Conservation (phyloP, 2,113 vertebrate species). For the Patagioenas fasciata region DNA sequence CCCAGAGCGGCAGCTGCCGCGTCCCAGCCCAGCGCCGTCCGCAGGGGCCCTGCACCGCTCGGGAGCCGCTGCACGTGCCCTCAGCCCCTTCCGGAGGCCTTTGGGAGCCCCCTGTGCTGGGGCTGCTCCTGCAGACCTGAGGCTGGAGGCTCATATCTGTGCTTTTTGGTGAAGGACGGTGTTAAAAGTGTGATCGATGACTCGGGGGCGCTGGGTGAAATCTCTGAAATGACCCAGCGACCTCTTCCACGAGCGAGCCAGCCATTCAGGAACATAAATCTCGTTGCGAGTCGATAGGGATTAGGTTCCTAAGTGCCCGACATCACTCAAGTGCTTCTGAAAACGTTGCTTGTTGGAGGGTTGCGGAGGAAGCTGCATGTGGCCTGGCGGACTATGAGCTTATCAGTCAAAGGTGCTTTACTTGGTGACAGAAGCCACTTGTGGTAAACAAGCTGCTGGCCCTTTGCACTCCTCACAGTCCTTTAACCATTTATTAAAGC, state of each 20-base stretch:
- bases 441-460: constrained; percentile 44
- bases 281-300: constrained; percentile 28
- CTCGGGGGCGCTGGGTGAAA: background rate
- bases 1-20: accelerated
- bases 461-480: constrained; percentile 31
- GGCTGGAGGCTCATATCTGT: background rate
- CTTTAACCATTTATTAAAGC: constrained; percentile 55
- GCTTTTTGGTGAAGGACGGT: background rate
- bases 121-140: accelerated
- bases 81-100: background rate
- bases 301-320: constrained; percentile 27
- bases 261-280: constrained; percentile 18
- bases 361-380: background rate
- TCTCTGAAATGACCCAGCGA: background rate
- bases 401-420: constrained; percentile 57
- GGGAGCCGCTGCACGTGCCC: background rate
- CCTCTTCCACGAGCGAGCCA: background rate
- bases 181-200: background rate
- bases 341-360: constrained; percentile 1
- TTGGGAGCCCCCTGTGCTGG: background rate
- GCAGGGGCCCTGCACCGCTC: background rate
- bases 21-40: accelerated
- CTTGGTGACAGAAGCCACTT: constrained; percentile 58
- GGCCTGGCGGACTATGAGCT: background rate
- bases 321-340: constrained; percentile 20